Evolutionary conservation across 2,113 vertebrate species (phyloP).

Genomic region (Antigone vipio): DNA sequence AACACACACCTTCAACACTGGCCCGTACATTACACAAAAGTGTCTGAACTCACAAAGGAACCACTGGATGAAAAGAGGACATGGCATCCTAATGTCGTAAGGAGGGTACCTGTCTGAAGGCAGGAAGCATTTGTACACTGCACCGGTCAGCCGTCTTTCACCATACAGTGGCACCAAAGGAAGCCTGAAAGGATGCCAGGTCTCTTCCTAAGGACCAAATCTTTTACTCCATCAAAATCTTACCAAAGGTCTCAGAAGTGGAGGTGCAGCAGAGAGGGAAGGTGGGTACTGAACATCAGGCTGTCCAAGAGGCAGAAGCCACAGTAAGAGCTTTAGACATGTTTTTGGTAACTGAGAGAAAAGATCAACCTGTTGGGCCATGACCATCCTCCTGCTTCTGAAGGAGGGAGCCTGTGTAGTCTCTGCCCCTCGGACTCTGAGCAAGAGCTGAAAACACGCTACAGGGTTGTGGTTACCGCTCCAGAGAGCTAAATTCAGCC

Average conservation of each 20-base stretch:
- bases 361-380: neutral
- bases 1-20: neutral
- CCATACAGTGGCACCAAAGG: neutral
- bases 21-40: neutral
- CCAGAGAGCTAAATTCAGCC: neutral
- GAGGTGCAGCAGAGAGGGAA: neutral
- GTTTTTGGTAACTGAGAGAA: neutral
- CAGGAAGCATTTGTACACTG: neutral
- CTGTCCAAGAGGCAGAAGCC: neutral
- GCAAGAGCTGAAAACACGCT: neutral
- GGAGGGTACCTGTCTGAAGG: neutral
- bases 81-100: too few relatives aligned
- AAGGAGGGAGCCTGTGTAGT: neutral
- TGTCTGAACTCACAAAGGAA: neutral
- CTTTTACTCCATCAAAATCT: neutral
- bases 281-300: rapidly evolving
- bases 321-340: neutral
- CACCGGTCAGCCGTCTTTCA: neutral
- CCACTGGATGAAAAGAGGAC: neutral
- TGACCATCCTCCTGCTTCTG: neutral
- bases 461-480: neutral
- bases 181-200: neutral
- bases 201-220: neutral
- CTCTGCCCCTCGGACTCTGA: neutral
- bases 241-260: neutral